phyloP scores from a whole-genome alignment of 2,888 invertebrate species.

The Amblyjoppa fuscipennis region DNA sequence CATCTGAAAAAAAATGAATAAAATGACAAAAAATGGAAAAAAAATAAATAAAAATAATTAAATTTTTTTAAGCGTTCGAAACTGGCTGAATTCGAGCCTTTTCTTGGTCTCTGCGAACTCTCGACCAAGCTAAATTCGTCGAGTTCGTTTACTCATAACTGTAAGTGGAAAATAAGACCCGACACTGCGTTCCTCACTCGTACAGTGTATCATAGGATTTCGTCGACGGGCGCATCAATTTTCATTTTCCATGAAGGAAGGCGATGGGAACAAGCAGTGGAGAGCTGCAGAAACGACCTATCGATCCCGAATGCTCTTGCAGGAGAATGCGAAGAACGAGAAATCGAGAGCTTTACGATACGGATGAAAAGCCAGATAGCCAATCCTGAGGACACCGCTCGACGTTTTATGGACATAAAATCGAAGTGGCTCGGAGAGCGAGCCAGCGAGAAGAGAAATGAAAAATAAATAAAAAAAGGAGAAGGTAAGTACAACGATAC shows the following conservation, averaged over 20 bases:
- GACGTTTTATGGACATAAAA: constrained; percentile 45
- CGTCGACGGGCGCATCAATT: constrained; percentile 5
- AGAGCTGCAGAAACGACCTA: constrained; percentile 34
- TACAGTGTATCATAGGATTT: neutral
- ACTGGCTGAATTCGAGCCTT: neutral
- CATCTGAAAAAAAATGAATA: neutral
- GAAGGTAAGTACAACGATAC: neutral
- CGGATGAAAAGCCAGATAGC: constrained; percentile 54
- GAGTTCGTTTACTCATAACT: neutral
- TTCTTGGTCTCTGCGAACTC: neutral
- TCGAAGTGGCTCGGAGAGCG: constrained; percentile 43
- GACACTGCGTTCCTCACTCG: neutral
- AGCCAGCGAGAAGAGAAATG: neutral
- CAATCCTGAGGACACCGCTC: constrained; percentile 53
- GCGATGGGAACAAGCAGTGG: neutral
- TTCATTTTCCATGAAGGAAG: constrained; percentile 8
- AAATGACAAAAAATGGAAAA: neutral
- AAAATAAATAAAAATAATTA: too few relatives aligned
- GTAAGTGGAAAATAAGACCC: neutral
- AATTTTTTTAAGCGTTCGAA: neutral
- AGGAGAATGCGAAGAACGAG: constrained; percentile 46
- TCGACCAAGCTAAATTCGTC: neutral
- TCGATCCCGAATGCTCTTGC: constrained; percentile 51
- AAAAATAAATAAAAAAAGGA: constrained; percentile 19
- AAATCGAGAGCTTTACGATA: constrained; percentile 68